These are phyloP conservation scores for Chironomus striatipennis DNA, from an alignment of 1,140 invertebrate species.

Conservation along the genomic window DNA sequence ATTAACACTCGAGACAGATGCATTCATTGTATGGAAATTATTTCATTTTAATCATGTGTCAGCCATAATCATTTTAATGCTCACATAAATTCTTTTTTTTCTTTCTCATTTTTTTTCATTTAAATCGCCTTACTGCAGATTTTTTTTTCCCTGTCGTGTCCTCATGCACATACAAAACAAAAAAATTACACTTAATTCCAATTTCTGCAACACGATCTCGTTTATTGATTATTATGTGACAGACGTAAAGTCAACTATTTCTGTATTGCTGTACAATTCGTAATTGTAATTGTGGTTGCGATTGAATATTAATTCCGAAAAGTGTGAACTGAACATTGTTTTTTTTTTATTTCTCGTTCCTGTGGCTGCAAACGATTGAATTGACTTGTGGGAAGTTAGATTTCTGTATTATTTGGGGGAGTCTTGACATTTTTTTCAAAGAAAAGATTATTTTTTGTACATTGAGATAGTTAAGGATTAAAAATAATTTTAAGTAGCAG, in stretches of 20 bases:
- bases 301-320: not conserved
- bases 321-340: not conserved
- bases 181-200: too few relatives aligned
- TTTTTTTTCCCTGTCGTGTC: not conserved
- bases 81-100: not conserved
- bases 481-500: too few relatives aligned
- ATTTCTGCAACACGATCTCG: too few relatives aligned
- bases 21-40: constrained; percentile 8
- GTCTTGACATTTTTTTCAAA: too few relatives aligned
- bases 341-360: constrained; percentile 4
- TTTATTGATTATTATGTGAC: too few relatives aligned
- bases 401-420: too few relatives aligned
- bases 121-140: too few relatives aligned
- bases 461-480: too few relatives aligned
- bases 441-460: too few relatives aligned
- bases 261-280: not conserved
- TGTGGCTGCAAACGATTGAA: not conserved
- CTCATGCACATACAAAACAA: too few relatives aligned
- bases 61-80: not conserved
- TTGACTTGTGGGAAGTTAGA: not conserved
- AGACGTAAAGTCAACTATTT: not conserved
- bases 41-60: not conserved
- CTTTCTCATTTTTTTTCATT: too few relatives aligned
- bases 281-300: not conserved
- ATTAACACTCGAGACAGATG: not conserved